Percentiles rank a stretch among this genome's conserved stretches.
phyloP scores from a whole-genome alignment of 2,888 invertebrate species.

The Erebia ligea region DNA sequence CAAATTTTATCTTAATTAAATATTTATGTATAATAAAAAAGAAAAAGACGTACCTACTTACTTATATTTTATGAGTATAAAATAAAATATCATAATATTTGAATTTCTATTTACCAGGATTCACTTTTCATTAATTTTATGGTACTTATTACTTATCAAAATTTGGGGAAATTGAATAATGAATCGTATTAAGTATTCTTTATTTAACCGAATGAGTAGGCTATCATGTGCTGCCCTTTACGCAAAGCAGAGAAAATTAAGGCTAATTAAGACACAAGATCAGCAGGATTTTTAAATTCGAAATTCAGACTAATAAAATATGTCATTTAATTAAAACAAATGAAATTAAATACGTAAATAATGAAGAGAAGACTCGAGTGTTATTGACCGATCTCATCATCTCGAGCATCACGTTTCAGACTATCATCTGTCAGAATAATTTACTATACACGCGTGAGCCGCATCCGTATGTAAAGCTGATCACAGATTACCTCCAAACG shows the following conservation, averaged over 20 bases:
- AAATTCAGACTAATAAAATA: too few species aligned
- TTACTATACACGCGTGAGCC: neutral
- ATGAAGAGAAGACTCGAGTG: conserved; percentile 17
- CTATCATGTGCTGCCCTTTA: too few species aligned
- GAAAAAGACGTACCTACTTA: neutral
- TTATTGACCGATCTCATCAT: conserved; percentile 34
- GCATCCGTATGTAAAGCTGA: neutral
- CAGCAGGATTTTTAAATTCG: too few species aligned
- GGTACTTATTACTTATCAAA: too few species aligned
- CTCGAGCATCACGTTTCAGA: conserved; percentile 50
- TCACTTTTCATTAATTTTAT: too few species aligned
- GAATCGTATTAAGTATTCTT: too few species aligned
- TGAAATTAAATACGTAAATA: neutral
- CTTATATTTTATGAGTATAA: neutral
- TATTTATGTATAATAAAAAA: conserved; percentile 1
- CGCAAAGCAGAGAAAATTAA: too few species aligned
- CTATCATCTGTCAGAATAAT: conserved; percentile 43
- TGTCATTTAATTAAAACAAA: neutral
- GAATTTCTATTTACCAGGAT: too few species aligned
- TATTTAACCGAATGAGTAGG: too few species aligned
- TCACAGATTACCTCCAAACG: too few species aligned
- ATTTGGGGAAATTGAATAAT: too few species aligned
- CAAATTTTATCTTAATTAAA: conserved; percentile 5
- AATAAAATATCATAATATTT: neutral
- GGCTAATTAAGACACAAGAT: too few species aligned